phyloP scores from a whole-genome alignment of 2,888 invertebrate species.

The Anaspis maculata region DNA sequence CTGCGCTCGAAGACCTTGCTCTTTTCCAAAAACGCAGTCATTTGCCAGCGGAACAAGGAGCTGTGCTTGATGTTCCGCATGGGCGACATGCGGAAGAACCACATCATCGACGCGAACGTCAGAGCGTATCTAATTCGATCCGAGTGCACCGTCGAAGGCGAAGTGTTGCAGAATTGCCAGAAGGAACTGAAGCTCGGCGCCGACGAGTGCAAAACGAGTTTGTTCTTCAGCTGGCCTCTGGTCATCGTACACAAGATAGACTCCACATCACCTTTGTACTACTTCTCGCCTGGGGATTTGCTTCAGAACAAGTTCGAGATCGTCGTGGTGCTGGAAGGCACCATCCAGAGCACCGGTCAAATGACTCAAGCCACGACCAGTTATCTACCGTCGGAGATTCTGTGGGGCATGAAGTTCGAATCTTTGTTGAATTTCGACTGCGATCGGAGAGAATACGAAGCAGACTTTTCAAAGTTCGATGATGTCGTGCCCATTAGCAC shows the following conservation, averaged over 20 bases:
- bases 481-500: constrained; percentile 73
- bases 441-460: constrained; percentile 58
- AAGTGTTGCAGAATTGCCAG: constrained; percentile 68
- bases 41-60: constrained; percentile 66
- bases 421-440: constrained; percentile 64
- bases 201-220: constrained; percentile 68
- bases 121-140: constrained; percentile 71
- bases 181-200: constrained; percentile 52
- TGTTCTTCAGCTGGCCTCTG: constrained; percentile 93
- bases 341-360: constrained; percentile 76
- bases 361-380: constrained; percentile 70
- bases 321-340: constrained; percentile 78
- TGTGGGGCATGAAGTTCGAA: constrained; percentile 77
- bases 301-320: constrained; percentile 71
- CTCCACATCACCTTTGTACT: constrained; percentile 72
- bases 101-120: constrained; percentile 81
- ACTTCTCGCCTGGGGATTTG: constrained; percentile 77
- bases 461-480: constrained; percentile 78
- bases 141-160: constrained; percentile 67
- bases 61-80: constrained; percentile 81
- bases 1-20: constrained; percentile 83
- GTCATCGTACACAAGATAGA: constrained; percentile 83
- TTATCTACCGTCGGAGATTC: constrained; percentile 64
- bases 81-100: constrained; percentile 85
- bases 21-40: constrained; percentile 78